Evolutionary conservation across 2,113 vertebrate genomes (phyloP).

Genomic region (Willisornis vidua): DNA sequence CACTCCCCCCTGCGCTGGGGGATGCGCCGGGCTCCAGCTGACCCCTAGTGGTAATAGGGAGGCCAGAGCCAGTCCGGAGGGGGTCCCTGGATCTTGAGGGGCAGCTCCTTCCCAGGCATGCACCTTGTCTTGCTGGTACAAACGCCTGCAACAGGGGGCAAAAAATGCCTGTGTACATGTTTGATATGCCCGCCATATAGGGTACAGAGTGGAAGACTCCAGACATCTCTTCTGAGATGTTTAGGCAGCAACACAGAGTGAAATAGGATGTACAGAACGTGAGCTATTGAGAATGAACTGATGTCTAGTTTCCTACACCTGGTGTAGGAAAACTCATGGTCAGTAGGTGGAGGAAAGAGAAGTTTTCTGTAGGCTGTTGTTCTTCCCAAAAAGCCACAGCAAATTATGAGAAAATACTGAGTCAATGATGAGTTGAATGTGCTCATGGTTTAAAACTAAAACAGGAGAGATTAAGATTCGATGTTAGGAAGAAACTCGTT

Average conservation of each 20-base stretch:
- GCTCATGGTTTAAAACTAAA: not conserved
- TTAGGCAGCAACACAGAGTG: not conserved
- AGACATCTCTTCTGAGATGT: not conserved
- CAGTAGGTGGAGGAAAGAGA: not conserved
- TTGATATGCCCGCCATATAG: not conserved
- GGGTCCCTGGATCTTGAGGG: not conserved
- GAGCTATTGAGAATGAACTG: not conserved
- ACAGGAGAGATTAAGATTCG: not conserved
- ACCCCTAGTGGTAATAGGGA: not conserved
- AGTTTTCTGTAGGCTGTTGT: not conserved
- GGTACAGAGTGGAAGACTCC: too few relatives aligned
- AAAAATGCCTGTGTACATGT: too few relatives aligned
- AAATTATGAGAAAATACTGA: not conserved
- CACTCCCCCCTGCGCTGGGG: not conserved
- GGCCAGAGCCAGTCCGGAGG: too few relatives aligned
- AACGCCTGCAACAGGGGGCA: not conserved
- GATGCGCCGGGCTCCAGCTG: constrained; percentile 18
- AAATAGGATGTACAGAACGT: fast-evolving
- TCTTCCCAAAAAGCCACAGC: not conserved
- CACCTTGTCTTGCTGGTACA: not conserved
- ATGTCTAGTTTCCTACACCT: not conserved
- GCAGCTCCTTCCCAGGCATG: not conserved
- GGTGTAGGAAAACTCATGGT: not conserved
- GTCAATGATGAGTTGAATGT: not conserved
- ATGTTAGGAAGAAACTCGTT: not conserved